Percentiles rank a stretch among this genome's conserved stretches.
Evolutionary conservation across 2,113 vertebrate genomes (phyloP).

Genomic region (Periophthalmus modestus): DNA sequence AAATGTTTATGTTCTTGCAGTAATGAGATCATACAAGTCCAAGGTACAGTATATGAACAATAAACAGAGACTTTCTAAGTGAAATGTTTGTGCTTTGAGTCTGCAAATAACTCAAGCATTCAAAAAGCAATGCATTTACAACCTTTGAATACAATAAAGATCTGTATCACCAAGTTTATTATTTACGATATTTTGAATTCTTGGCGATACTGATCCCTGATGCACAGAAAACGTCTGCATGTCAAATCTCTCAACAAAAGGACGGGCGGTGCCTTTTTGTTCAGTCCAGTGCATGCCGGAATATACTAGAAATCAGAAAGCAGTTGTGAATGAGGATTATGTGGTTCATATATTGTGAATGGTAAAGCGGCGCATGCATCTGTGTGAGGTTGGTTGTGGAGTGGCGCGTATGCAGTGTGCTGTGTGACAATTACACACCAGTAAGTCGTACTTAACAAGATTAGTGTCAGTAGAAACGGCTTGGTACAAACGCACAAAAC

Average conservation of each 20-base stretch:
- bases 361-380: slow-evolving; percentile 41
- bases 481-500: not conserved
- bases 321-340: slow-evolving; percentile 54
- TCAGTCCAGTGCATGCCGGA: slow-evolving; percentile 42
- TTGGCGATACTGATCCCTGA: slow-evolving; percentile 24
- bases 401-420: not conserved
- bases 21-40: not conserved
- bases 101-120: not conserved
- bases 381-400: slow-evolving; percentile 22
- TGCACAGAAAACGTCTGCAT: slow-evolving; percentile 35
- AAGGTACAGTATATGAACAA: not conserved
- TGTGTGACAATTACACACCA: slow-evolving; percentile 5
- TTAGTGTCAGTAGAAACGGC: slow-evolving; percentile 11
- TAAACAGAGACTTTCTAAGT: not conserved
- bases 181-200: slow-evolving; percentile 3
- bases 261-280: slow-evolving; percentile 16
- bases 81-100: not conserved
- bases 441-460: not conserved
- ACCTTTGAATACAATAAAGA: not conserved
- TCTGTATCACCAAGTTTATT: not conserved
- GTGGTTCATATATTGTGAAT: slow-evolving; percentile 25
- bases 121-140: not conserved
- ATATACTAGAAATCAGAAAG: slow-evolving; percentile 7
- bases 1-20: not conserved
- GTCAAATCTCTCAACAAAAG: slow-evolving; percentile 13